Evolutionary conservation across 2,888 invertebrate genomes (phyloP).

Genomic region (Entomobrya multifasciata): DNA sequence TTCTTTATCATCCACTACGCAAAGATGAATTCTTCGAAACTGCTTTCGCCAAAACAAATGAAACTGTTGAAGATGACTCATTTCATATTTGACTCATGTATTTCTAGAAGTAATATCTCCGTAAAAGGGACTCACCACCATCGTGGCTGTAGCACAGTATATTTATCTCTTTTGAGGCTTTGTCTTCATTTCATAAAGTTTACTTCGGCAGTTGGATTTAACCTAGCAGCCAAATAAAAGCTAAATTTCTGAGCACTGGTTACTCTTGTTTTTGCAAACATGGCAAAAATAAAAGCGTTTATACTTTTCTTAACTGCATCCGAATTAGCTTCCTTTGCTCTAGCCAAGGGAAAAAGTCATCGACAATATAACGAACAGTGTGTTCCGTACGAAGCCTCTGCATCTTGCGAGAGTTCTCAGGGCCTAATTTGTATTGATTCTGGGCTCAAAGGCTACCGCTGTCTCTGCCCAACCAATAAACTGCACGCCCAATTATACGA

Average conservation of each 20-base stretch:
- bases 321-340: not conserved
- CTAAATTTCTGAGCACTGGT: too few species aligned
- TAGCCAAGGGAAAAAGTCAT: constrained; percentile 13
- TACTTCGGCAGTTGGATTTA: not conserved
- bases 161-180: too few species aligned
- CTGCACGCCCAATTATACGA: constrained; percentile 69
- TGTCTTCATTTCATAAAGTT: too few species aligned
- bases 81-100: too few species aligned
- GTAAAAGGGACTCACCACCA: too few species aligned
- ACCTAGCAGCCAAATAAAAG: not conserved
- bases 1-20: not conserved
- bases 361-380: constrained; percentile 72
- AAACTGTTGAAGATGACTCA: not conserved
- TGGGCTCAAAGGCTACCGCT: constrained; percentile 72
- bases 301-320: not conserved
- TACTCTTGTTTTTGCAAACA: not conserved
- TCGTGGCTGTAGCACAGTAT: too few species aligned
- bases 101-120: too few species aligned
- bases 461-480: constrained; percentile 70
- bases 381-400: constrained; percentile 67
- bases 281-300: not conserved
- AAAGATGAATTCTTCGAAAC: constrained; percentile 7
- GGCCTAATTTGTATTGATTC: constrained; percentile 73
- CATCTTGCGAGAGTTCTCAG: constrained; percentile 62
- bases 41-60: constrained; percentile 15